These are phyloP conservation scores for Arremon brunneinucha DNA, from an alignment of 2,797 vertebrate species.

Conservation along the genomic window DNA sequence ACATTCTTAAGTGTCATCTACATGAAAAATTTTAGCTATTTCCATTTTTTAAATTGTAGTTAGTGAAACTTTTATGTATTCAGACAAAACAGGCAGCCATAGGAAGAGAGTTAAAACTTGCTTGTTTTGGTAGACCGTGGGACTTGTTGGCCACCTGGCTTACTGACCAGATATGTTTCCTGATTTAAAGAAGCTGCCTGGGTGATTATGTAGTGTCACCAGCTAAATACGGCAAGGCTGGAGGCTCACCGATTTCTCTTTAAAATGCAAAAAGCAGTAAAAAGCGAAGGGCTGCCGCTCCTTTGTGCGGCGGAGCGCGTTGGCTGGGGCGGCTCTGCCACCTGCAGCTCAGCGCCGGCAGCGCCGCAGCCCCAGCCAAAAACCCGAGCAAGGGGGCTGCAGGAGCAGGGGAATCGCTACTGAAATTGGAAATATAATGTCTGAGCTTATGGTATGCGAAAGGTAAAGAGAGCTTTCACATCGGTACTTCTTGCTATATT, in stretches of 20 bases:
- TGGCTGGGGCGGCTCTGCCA: constrained; percentile 69
- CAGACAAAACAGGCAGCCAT: not conserved
- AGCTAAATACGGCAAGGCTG: not conserved
- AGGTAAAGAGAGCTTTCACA: not conserved
- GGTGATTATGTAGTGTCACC: not conserved
- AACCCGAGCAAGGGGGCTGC: not conserved
- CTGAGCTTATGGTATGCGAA: not conserved
- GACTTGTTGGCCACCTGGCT: not conserved
- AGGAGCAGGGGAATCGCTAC: not conserved
- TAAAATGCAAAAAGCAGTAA: not conserved
- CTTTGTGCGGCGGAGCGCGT: constrained; percentile 6
- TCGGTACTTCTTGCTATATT: not conserved
- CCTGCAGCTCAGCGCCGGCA: constrained; percentile 69
- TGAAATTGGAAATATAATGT: not conserved
- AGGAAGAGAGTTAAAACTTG: not conserved
- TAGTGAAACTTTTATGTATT: not conserved
- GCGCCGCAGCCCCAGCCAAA: too few species aligned
- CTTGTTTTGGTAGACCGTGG: not conserved
- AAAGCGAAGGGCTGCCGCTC: not conserved
- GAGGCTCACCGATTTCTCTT: not conserved
- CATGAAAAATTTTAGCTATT: not conserved
- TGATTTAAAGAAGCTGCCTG: not conserved
- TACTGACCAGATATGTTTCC: not conserved
- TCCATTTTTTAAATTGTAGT: not conserved
- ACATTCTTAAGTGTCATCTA: not conserved